Percentiles rank a stretch among this genome's conserved stretches.
Conservation (phyloP, 1,140 invertebrate genomes). For the Antheraea pernyi region DNA sequence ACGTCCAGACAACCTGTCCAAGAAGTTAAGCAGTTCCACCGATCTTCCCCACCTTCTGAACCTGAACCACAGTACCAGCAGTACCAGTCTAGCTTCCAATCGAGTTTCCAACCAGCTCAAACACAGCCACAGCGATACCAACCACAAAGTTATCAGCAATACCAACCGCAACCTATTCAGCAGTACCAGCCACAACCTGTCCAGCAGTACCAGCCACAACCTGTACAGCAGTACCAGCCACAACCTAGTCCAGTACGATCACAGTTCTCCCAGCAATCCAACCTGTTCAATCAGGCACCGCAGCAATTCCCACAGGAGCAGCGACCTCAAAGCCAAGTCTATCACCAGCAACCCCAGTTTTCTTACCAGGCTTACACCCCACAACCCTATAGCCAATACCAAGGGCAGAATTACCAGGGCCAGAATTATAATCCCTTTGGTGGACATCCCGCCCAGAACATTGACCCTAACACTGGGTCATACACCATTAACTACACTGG, state of each 20-base stretch:
- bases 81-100: slow-evolving; percentile 12
- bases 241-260: slow-evolving; percentile 36
- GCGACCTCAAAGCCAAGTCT: slow-evolving; percentile 63
- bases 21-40: slow-evolving; percentile 56
- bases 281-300: slow-evolving; percentile 54
- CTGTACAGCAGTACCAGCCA: slow-evolving; percentile 22
- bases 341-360: slow-evolving; percentile 69
- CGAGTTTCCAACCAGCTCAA: slow-evolving; percentile 16
- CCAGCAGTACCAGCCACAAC: slow-evolving; percentile 8
- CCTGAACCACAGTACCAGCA: slow-evolving; percentile 33
- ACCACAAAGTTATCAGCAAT: slow-evolving; percentile 5
- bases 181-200: slow-evolving; percentile 12
- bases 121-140: slow-evolving; percentile 7
- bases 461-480: slow-evolving; percentile 84
- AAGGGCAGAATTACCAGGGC: slow-evolving; percentile 45
- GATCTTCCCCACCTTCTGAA: slow-evolving; percentile 48
- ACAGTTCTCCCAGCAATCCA: slow-evolving; percentile 49
- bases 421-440: slow-evolving; percentile 74
- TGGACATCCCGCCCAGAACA: slow-evolving; percentile 82
- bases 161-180: slow-evolving; percentile 10
- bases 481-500: slow-evolving; percentile 85
- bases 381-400: slow-evolving; percentile 47
- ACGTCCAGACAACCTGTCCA: slow-evolving; percentile 58
- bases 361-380: slow-evolving; percentile 63
- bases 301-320: slow-evolving; percentile 52